Evolutionary conservation across 2,113 vertebrate genomes (phyloP), one percentile per base, ranked within the genome.

Genomic region (Neotoma lepida): DNA sequence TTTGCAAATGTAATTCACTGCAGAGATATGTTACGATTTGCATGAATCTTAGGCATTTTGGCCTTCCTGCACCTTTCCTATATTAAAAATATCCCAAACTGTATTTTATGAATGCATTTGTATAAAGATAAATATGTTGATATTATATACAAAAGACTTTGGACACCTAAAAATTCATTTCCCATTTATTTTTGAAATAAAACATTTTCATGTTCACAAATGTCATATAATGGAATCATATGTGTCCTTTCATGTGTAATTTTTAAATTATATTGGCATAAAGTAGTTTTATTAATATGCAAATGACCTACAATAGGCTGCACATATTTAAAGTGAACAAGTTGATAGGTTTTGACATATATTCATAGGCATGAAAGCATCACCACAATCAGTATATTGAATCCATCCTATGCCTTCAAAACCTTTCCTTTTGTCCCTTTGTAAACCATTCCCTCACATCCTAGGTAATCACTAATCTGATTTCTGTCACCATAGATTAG

Each of bases 1-100:
- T 88, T 92, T 49, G 58, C n/a, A 76, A 86, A 96, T 90, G 41
- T 80, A 90, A 92, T 93, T 93, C 66, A 66, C 51, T 90, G 41
- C 30, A 77, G 63, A 44, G 64, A 61, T 41, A 12, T 49, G 63
- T 90, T 90, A 88, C 51, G n/a, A 81, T 49, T 94, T 91, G 71
- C 64, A 86, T 13, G 22, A 41, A n/a, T 33, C n/a, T 12, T 46
- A 74, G 10, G 26, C 33, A 78, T 49, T 90, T 94, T 86, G 88
- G 41, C 9, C 9, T 93, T 95, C 24, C n/a, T 77, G n/a, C 4
- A 30, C 26, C 30, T 22, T 96, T 95, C 18, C 26, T 87, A 58
- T 15, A n/a, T 70, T 78, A 95, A 68, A 95, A 94, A 88, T 18
- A 70, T 68, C 44, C n/a, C 49, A 80, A 90, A 78, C 39, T 49